Evolutionary conservation across 2,797 vertebrate genomes (phyloP).

Genomic region (Chaetophractus vellerosus): DNA sequence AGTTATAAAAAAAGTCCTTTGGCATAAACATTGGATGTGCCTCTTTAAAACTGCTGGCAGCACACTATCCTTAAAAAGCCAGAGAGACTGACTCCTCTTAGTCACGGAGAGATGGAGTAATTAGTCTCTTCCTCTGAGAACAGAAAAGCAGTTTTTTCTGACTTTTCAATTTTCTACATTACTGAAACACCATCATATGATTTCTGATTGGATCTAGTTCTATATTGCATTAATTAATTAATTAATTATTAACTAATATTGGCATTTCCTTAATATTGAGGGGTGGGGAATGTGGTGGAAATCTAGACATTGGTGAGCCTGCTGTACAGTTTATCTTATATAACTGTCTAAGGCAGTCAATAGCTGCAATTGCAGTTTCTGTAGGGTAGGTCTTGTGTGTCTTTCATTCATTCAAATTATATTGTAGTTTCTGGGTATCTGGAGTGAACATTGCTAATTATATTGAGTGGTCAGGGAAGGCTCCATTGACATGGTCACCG

Average conservation of each 20-base stretch:
- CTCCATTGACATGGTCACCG: not conserved
- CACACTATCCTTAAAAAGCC: not conserved
- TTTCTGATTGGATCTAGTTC: not conserved
- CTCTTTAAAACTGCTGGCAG: not conserved
- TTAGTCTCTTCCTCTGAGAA: not conserved
- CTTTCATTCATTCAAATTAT: not conserved
- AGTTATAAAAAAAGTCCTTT: constrained; percentile 1
- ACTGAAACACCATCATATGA: not conserved
- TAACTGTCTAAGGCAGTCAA: not conserved
- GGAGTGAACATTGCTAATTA: not conserved
- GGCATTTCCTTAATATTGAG: not conserved
- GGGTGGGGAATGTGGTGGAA: not conserved
- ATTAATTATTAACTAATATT: too few species aligned
- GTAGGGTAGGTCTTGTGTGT: too few species aligned
- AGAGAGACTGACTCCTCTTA: not conserved
- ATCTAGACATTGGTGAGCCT: not conserved
- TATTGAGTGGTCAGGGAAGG: not conserved
- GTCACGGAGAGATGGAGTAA: not conserved
- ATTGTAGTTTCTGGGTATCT: not conserved
- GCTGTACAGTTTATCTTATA: not conserved
- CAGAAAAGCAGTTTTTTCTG: not conserved
- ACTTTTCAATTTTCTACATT: not conserved
- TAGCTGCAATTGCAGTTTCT: not conserved
- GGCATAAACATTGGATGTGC: not conserved
- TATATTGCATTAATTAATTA: not conserved